Evolutionary conservation across 2,113 vertebrate genomes (phyloP), one percentile per base, ranked within the genome.

Genomic region (Gambusia affinis): DNA sequence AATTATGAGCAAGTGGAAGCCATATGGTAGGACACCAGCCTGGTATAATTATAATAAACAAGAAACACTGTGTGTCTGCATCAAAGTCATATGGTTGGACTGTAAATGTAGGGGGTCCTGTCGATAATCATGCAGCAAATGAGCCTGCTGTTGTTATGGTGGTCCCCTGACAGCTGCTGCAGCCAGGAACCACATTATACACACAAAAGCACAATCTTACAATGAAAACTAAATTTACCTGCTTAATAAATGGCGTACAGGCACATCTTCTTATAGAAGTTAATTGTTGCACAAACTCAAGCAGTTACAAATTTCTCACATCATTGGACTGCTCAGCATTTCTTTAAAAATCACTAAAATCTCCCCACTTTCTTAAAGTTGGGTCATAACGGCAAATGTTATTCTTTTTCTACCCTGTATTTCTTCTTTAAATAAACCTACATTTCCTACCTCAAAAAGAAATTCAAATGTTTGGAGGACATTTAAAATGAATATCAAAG

Each of bases 51-150:
- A 80, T 67, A 80, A 86, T 71, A 79, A 87, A 87, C 78, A 87
- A 86, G 78, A 83, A 85, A 78, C 75, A 64, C 64, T 39, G 69
- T 63, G 75, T 77, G 60, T 47, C 29, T 27, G 44, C 24, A 15
- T 66, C 12, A 44, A 61, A 42, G 30, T 72, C 72, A 63, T 27
- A 74, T 75, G 47, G 66, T 75, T 51, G 37, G 73, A 37, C 70
- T 63, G 69, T 64, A 67, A 71, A 70, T 22, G 33, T 64, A 72
- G 70, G 71, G 60, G 62, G 72, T 73, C 70, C 67, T 28, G 74
- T 87, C 76, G 82, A 91, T 92, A 85, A 92, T 91, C 84, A 91
- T 91, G 83, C 86, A 87, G 90, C 90, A 91, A 92, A 91, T 90
- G 89, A 91, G 85, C 83, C 86, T 87, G 80, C 86, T 89, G 89